Conservation (phyloP, 2,113 vertebrate species). For the Balaeniceps rex region DNA sequence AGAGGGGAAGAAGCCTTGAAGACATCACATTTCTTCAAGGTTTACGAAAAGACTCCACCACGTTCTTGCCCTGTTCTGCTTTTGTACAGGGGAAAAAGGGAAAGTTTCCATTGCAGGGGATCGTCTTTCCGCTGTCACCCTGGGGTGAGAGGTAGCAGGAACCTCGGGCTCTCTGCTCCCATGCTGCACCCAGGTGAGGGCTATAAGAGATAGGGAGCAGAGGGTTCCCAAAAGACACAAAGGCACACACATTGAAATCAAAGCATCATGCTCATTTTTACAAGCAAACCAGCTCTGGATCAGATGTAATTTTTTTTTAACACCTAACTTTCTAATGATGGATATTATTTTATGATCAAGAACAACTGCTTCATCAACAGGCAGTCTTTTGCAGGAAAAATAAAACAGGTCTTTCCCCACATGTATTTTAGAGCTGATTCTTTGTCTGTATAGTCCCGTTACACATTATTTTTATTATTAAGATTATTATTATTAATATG, state of each 20-base stretch:
- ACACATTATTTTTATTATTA: background rate
- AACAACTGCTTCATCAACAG: background rate
- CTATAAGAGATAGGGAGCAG: accelerated
- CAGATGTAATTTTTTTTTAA: background rate
- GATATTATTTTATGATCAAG: conserved; percentile 5
- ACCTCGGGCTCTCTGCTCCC: accelerated
- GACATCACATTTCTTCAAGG: background rate
- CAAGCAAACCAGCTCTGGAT: background rate
- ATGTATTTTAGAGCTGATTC: conserved; percentile 14
- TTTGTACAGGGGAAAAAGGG: background rate
- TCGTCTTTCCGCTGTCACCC: background rate
- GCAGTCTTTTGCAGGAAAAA: background rate
- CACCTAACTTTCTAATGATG: background rate
- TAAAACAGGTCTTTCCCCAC: background rate
- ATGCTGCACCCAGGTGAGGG: background rate
- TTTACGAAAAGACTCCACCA: background rate
- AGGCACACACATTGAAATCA: background rate
- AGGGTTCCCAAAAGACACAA: background rate
- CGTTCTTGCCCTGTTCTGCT: background rate
- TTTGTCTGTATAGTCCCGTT: background rate
- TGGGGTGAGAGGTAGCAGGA: background rate
- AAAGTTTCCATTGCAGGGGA: background rate
- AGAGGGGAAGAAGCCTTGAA: background rate
- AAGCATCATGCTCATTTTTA: background rate
- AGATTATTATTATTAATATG: background rate